These are phyloP conservation scores for Fistularia commersonii DNA, from an alignment of 2,797 vertebrate genomes.

Conservation along the genomic window DNA sequence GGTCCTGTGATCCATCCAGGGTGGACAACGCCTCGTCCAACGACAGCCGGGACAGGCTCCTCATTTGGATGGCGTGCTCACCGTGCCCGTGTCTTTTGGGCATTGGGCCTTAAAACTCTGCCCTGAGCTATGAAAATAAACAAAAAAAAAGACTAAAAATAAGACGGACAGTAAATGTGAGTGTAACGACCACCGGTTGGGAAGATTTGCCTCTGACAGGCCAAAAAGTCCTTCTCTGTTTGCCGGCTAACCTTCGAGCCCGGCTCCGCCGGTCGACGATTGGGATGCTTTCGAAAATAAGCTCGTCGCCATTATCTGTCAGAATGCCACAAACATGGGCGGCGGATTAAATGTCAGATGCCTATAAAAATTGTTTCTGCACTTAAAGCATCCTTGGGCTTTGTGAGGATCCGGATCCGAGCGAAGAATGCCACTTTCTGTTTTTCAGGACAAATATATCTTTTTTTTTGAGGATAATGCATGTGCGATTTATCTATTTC, in stretches of 20 bases:
- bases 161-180: conserved; percentile 3
- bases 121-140: conserved; percentile 4
- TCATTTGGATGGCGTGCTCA: no score
- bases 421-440: conserved; percentile 44
- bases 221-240: conserved; percentile 46
- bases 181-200: conserved; percentile 30
- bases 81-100: no score
- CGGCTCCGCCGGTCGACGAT: conserved; percentile 53
- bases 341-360: conserved; percentile 61
- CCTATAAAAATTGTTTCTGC: conserved; percentile 53
- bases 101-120: no score
- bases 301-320: conserved; percentile 50
- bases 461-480: conserved; percentile 32
- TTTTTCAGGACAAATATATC: no score
- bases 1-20: no score
- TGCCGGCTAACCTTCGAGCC: conserved; percentile 57
- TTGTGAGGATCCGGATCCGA: conserved; percentile 14
- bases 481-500: conserved; percentile 28
- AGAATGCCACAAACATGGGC: conserved; percentile 51
- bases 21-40: no score
- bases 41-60: no score
- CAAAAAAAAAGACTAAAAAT: neutral
- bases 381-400: conserved; percentile 56
- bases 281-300: conserved; percentile 56
- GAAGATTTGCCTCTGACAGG: conserved; percentile 35